Percentiles rank a stretch among this genome's conserved stretches.
Conservation (phyloP, 2,888 invertebrate species). For the Ctenicera cuprea region DNA sequence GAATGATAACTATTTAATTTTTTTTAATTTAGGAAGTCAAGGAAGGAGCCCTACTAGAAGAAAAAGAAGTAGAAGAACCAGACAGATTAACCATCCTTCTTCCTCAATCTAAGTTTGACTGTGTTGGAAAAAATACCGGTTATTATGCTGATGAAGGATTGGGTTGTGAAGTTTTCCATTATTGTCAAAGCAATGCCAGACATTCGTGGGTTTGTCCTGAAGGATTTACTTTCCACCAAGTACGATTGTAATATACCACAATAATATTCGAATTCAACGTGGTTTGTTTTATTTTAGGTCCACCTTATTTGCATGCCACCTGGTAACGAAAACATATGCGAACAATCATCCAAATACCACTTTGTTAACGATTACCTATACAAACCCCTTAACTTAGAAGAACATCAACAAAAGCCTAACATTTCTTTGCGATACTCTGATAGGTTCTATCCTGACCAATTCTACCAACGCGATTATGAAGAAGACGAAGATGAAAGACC, state of each 20-base stretch:
- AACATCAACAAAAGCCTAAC: slow-evolving; percentile 87
- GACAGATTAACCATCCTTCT: slow-evolving; percentile 87
- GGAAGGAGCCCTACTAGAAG: slow-evolving; percentile 72
- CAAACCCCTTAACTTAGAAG: slow-evolving; percentile 89
- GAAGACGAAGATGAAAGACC: slow-evolving; percentile 72
- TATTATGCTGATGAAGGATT: slow-evolving; percentile 94
- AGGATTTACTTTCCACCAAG: slow-evolving; percentile 92
- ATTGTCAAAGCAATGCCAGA: slow-evolving; percentile 91
- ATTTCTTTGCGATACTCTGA: slow-evolving; percentile 87
- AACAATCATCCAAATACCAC: slow-evolving; percentile 91
- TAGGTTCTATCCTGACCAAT: slow-evolving; percentile 88
- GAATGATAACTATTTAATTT: too few relatives aligned
- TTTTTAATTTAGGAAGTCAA: slow-evolving; percentile 65
- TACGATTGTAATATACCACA: slow-evolving; percentile 61
- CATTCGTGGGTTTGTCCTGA: slow-evolving; percentile 97
- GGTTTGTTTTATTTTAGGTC: too few relatives aligned
- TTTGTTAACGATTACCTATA: slow-evolving; percentile 95
- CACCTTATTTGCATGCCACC: slow-evolving; percentile 96
- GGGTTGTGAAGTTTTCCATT: slow-evolving; percentile 94
- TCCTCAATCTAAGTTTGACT: slow-evolving; percentile 89
- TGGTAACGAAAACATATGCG: slow-evolving; percentile 90
- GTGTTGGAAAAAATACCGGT: slow-evolving; percentile 87
- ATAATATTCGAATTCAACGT: too few relatives aligned
- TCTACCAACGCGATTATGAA: slow-evolving; percentile 78
- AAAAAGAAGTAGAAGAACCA: slow-evolving; percentile 89